Evolutionary conservation across 2,113 vertebrate species (phyloP).

Genomic region (Chaetodon auriga): DNA sequence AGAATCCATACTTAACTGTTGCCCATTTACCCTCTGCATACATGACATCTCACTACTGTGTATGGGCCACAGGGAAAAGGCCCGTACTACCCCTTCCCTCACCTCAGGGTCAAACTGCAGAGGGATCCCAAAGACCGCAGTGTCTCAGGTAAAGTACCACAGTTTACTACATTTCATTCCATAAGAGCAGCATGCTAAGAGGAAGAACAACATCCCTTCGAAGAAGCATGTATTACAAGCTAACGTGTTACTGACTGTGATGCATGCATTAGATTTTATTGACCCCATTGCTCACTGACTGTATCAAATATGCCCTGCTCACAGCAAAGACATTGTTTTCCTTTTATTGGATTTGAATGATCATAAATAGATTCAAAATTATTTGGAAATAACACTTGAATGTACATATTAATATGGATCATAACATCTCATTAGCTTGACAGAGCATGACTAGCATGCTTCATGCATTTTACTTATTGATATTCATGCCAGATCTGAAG

Average conservation of each 20-base stretch:
- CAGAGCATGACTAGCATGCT: conserved; percentile 23
- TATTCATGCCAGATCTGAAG: conserved; percentile 50
- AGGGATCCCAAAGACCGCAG: conserved; percentile 97
- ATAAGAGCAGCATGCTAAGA: conserved; percentile 1
- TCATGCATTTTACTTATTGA: conserved; percentile 45
- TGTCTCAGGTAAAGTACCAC: conserved; percentile 91
- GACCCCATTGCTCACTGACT: conserved; percentile 31
- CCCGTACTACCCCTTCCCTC: conserved; percentile 93
- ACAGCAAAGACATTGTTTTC: background rate
- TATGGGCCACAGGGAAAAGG: conserved; percentile 89
- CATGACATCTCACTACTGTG: conserved; percentile 46
- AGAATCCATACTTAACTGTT: conserved; percentile 11
- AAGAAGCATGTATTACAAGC: conserved; percentile 19
- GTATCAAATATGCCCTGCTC: conserved; percentile 25
- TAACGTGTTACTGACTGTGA: conserved; percentile 26
- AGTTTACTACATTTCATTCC: conserved; percentile 16
- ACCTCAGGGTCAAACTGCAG: conserved; percentile 93
- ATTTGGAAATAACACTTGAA: background rate
- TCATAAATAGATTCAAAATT: conserved; percentile 1
- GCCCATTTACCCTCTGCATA: conserved; percentile 16
- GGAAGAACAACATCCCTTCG: background rate
- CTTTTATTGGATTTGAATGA: background rate
- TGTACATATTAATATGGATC: conserved; percentile 11
- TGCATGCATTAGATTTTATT: conserved; percentile 38
- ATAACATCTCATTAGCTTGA: conserved; percentile 2